Conservation (phyloP, 1,140 invertebrate genomes). For the Drosophila baimaii region DNA sequence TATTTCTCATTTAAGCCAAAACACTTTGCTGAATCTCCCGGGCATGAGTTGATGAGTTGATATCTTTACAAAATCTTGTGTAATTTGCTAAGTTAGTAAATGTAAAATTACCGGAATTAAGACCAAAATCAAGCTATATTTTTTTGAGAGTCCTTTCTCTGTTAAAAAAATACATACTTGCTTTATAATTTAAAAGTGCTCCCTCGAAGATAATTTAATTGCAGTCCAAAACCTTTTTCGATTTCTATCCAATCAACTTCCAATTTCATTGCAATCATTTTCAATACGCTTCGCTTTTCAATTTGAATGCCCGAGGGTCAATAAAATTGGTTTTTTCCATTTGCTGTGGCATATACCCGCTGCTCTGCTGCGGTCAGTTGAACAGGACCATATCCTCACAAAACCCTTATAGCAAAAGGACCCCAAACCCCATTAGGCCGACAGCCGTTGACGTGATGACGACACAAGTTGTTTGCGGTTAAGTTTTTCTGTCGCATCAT, state of each 20-base stretch:
- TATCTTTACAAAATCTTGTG: background rate
- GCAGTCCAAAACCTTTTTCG: constrained; percentile 11
- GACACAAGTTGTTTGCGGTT: constrained; percentile 51
- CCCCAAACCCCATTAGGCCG: background rate
- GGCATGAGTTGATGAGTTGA: no score
- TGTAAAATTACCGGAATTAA: no score
- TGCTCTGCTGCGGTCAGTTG: constrained; percentile 66
- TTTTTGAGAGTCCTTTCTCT: no score
- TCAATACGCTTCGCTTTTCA: constrained; percentile 67
- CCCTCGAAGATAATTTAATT: background rate
- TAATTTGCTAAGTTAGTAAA: no score
- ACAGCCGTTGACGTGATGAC: constrained; percentile 51
- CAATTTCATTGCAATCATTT: constrained; percentile 69
- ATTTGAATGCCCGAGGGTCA: constrained; percentile 56
- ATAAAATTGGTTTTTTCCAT: constrained; percentile 60
- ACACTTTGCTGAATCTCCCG: background rate
- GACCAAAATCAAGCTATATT: no score
- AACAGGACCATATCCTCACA: constrained; percentile 24
- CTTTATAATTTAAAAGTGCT: background rate
- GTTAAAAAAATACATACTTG: no score
- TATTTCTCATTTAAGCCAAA: background rate
- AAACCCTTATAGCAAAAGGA: background rate
- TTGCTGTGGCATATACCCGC: constrained; percentile 50
- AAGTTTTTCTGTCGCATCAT: constrained; percentile 41
- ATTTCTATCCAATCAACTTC: constrained; percentile 59